Evolutionary conservation across 2,113 vertebrate species (phyloP), one percentile per base, ranked within the genome.

Genomic region (Lepus americanus): DNA sequence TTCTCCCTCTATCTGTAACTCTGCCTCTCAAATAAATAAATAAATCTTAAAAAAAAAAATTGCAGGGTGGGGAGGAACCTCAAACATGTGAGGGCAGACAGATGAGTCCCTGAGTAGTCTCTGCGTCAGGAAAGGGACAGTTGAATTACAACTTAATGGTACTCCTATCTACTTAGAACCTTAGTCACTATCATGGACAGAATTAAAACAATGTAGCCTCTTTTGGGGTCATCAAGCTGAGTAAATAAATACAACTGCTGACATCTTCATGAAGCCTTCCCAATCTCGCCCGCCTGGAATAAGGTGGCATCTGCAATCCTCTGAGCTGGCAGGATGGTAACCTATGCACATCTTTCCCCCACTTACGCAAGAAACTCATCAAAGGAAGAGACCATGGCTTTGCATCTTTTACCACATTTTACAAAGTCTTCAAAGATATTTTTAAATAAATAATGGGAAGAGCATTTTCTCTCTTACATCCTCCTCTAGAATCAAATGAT

Each of bases 401-500:
- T 72, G 29, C 63, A 36, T 66, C 19, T 87, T 78, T 39, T 22
- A 91, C 12, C 14, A 77, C 31, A 74, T 51, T 79, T 67, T 74
- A 70, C n/a, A 76, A 66, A 90, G 44, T 87, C 55, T 89, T 80
- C 17, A 85, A 94, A 76, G 33, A 36, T 69, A 61, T 12, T 51
- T 89, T 70, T 23, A 83, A 87, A 80, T 87, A 74, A 96, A 55
- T 81, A 88, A 67, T 1, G 1, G 16, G 31, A 93, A 89, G 61
- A 72, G 31, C 20, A 39, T 9, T 64, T 93, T 49, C 55, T 7
- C 27, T 89, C 20, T 39, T 80, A 27, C 3, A 51, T 61, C 53
- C 39, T 89, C 78, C n/a, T 95, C 73, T 51, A 27, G 14, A 70
- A 79, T 27, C 49, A 84, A 74, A 22, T 84, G 36, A 70, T 31